Percentiles rank a stretch among this genome's conserved stretches.
phyloP scores from a whole-genome alignment of 2,113 vertebrate genomes.

The Hystrix brachyura region DNA sequence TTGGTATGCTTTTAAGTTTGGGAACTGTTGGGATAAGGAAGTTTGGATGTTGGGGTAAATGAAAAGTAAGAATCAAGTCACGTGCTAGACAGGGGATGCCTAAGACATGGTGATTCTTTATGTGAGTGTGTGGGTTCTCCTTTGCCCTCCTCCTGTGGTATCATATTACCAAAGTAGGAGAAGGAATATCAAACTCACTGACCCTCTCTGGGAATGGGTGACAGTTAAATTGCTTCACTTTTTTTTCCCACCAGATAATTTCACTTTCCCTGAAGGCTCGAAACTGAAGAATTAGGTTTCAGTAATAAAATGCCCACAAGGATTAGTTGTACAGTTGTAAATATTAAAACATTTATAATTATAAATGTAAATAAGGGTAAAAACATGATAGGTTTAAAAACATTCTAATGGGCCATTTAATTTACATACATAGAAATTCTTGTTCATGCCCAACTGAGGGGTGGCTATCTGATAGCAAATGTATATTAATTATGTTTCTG shows the following conservation, averaged over 20 bases:
- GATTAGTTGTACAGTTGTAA: constrained; percentile 72
- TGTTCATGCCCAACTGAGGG: constrained; percentile 12
- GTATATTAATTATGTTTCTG: constrained; percentile 46
- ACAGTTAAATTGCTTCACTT: neutral
- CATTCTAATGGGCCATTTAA: constrained; percentile 68
- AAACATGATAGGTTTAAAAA: constrained; percentile 65
- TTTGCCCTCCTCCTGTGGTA: neutral
- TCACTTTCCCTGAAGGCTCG: constrained; percentile 65
- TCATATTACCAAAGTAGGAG: neutral
- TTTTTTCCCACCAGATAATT: constrained; percentile 57
- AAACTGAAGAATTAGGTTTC: constrained; percentile 70
- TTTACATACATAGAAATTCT: constrained; percentile 64
- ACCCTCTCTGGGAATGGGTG: neutral
- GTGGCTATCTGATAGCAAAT: constrained; percentile 52
- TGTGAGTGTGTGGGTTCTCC: neutral
- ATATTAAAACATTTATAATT: constrained; percentile 69
- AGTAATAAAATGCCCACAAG: constrained; percentile 71
- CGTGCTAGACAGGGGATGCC: neutral
- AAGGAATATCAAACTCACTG: neutral
- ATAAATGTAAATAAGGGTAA: constrained; percentile 75
- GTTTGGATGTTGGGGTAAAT: constrained; percentile 14
- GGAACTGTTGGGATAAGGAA: neutral
- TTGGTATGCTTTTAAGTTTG: constrained; percentile 1
- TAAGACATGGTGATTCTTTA: neutral
- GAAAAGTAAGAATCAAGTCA: constrained; percentile 26